Evolutionary conservation across 1,140 invertebrate genomes (phyloP).

Genomic region (Drosophila aff.): DNA sequence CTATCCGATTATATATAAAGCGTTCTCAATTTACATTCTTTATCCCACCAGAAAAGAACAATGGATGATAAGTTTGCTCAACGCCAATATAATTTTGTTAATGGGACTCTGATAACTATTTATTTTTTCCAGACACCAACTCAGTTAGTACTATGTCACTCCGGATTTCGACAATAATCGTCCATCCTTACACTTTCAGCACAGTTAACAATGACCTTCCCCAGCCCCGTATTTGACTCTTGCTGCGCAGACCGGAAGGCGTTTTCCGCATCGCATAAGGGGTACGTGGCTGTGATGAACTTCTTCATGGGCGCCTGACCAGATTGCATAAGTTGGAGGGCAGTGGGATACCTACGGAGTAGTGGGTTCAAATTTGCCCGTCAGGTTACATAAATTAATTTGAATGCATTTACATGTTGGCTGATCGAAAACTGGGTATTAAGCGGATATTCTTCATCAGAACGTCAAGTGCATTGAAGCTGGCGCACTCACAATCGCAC

Average conservation of each 20-base stretch:
- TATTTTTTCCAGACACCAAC: conserved; percentile 7
- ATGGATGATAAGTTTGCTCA: neutral
- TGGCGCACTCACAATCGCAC: conserved; percentile 68
- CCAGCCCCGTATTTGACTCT: conserved; percentile 63
- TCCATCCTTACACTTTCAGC: conserved; percentile 28
- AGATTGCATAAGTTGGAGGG: conserved; percentile 63
- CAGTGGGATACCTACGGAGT: conserved; percentile 64
- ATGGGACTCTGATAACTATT: neutral
- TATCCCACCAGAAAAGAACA: neutral
- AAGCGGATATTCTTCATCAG: conserved; percentile 78
- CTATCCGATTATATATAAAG: too few relatives aligned
- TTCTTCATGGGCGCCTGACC: conserved; percentile 59
- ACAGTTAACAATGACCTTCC: conserved; percentile 69
- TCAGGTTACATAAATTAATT: neutral
- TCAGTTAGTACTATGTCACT: neutral
- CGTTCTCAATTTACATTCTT: too few relatives aligned
- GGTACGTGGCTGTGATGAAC: conserved; percentile 53
- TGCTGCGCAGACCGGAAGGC: conserved; percentile 65
- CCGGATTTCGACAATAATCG: neutral
- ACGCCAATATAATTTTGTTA: neutral
- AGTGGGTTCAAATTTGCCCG: neutral
- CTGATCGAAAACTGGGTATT: conserved; percentile 70
- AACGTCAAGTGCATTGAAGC: conserved; percentile 73
- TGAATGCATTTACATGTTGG: conserved; percentile 62
- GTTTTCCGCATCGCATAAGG: conserved; percentile 36